Base-by-base conservation (phyloP, 2,888 invertebrate species). In the Malachius bipustulatus region DNA sequence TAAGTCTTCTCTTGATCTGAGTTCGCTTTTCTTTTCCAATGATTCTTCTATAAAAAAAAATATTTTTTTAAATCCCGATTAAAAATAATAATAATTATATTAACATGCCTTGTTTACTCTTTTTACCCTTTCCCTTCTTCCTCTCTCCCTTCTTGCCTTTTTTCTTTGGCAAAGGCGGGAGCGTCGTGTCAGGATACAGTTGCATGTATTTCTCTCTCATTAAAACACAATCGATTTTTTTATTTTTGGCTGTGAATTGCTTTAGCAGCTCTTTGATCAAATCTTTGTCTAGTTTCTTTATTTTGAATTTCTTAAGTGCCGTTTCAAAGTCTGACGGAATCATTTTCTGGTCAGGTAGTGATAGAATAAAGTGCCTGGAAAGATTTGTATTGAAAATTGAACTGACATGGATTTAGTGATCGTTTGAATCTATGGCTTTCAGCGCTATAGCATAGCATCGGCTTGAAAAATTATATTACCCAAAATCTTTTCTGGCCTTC, bases 401-500 rank as follows among this genome's bases (percentile, higher is more conserved):
- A 10, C 2, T 30, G 4, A 11, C 12, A 4, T 19, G 6, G 24
- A 19, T 19, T n/a, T 19, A n/a, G 6, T 19, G n/a, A 6, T 8
- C 24, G n/a, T 19, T 8, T 19, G n/a, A 8, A 19, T 19, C 6
- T 19, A 19, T 19, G n/a, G n/a, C n/a, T 8, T 19, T 19, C n/a
- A 19, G 24, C 6, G 24, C n/a, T 19, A n/a, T n/a, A n/a, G n/a
- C n/a, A n/a, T n/a, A n/a, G 11, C 26, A 14, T 19, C 24, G 10
- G 32, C 26, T 8, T 4, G 6, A 32, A 28, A 16, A 11, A 19
- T 27, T 12, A 13, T 29, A 37, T 42, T 39, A 58, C 61, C 59
- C 67, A 45, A 69, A 68, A 46, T 67, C 56, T 46, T 49, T 64
- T 42, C 50, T 62, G 24, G 51, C 58, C 42, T 54, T 61, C 30